Percentiles rank a stretch among this genome's conserved stretches.
Evolutionary conservation across 2,888 invertebrate species (phyloP).

Genomic region (Tetragnatha montana): DNA sequence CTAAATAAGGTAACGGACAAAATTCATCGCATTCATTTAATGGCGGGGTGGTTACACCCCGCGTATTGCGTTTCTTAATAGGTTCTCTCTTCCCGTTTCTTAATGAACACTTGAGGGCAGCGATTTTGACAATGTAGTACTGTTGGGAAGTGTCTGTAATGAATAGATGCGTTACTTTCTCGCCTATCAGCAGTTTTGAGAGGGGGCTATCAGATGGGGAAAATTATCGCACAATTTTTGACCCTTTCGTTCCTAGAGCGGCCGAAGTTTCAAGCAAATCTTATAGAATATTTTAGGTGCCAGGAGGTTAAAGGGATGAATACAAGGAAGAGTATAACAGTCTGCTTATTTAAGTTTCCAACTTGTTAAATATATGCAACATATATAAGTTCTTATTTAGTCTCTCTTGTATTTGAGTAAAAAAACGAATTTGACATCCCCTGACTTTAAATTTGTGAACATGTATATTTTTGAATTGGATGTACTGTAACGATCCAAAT

Average conservation of each 20-base stretch:
- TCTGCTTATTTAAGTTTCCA: too few relatives aligned
- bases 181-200: conserved; percentile 18
- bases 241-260: neutral
- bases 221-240: conserved; percentile 3
- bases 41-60: neutral
- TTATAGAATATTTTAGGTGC: too few relatives aligned
- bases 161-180: conserved; percentile 29
- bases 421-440: too few relatives aligned
- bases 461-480: too few relatives aligned
- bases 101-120: conserved; percentile 39
- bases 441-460: too few relatives aligned
- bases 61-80: conserved; percentile 34
- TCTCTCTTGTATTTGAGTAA: too few relatives aligned
- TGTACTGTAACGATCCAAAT: too few relatives aligned
- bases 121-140: neutral
- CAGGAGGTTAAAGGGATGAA: too few relatives aligned
- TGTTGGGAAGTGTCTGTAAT: conserved; percentile 33
- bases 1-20: neutral
- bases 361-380: too few relatives aligned
- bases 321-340: too few relatives aligned
- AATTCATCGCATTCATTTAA: conserved; percentile 41
- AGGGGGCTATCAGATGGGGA: neutral
- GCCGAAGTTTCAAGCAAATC: too few relatives aligned
- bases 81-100: conserved; percentile 27
- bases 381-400: too few relatives aligned